Evolutionary conservation across 2,888 invertebrate genomes (phyloP), one percentile per base, ranked within the genome.

Genomic region (Scrobipalpa atriplicella): DNA sequence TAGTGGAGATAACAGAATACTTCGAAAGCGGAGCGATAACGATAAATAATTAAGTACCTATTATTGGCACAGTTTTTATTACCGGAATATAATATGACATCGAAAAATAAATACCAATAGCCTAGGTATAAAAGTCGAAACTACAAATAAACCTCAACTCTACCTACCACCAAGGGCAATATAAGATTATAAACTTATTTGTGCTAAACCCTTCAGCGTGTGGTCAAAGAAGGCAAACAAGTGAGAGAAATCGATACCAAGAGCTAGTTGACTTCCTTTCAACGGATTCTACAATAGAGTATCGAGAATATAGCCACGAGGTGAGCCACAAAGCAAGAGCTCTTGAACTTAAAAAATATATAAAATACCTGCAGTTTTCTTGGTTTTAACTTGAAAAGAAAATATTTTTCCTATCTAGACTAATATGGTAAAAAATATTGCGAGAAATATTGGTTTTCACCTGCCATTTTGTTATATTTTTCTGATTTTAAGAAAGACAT

Each of bases 171-270:
- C 29, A 47, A 16, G 8, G 5, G n/a, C 5, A 7, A 47, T 47
- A 5, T 47, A 16, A 47, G 47, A 47, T 47, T 47, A n/a, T n/a
- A 7, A 47, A 47, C n/a, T 47, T 5, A 5, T 21, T 21, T 56
- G 29, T 13, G 11, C 10, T 11, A 6, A 47, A 11, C 47, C 47
- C 47, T 47, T 47, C 11, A 47, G 19, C 19, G 19, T 11, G 10
- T 56, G 54, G 54, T 56, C 54, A 29, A 56, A 47, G 47, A 41
- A 56, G 54, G 19, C 13, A 7, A 21, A 21, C 54, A 56, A 10
- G 21, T 21, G 21, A 9, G 29, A 13, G 29, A 13, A 21, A 29
- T 56, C 54, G 29, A 56, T 56, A 56, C 21, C 21, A 11, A 21
- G 29, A 29, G 21, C 21, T 56, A 29, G 11, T 56, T 13, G 21